A percentile compares a stretch with the other conserved stretches of the same genome.
These are phyloP conservation scores for Megamerina dolium DNA, from an alignment of 2,888 invertebrate genomes.

Conservation along the genomic window DNA sequence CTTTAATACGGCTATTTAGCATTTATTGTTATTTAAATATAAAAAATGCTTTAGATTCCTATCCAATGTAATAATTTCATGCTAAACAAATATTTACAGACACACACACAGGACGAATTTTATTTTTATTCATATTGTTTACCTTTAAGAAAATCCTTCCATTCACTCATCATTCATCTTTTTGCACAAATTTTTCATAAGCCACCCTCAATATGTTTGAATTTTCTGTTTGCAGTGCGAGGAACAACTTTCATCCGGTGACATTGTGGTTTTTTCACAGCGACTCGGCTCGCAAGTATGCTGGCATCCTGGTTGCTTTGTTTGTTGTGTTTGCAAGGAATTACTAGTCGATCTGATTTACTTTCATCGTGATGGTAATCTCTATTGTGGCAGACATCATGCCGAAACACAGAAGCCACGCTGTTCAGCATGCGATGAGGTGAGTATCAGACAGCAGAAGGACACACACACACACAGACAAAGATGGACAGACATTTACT, in stretches of 20 bases:
- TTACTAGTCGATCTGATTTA: constrained; percentile 95
- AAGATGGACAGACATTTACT: not conserved
- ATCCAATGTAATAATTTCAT: constrained; percentile 20
- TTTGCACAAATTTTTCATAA: too few relatives aligned
- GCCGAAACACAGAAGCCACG: constrained; percentile 94
- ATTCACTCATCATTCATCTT: too few relatives aligned
- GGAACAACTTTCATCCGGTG: constrained; percentile 75
- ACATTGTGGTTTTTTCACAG: constrained; percentile 86
- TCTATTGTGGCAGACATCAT: constrained; percentile 96
- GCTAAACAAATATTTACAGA: too few relatives aligned
- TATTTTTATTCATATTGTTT: too few relatives aligned
- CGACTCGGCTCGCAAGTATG: constrained; percentile 76
- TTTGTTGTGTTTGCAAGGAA: constrained; percentile 85
- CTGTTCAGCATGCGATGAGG: constrained; percentile 97
- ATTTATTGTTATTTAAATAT: constrained; percentile 43
- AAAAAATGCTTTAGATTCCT: constrained; percentile 35
- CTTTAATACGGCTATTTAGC: constrained; percentile 42
- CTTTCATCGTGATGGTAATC: constrained; percentile 82
- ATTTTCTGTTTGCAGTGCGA: constrained; percentile 63
- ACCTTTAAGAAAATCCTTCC: too few relatives aligned
- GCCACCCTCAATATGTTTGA: too few relatives aligned
- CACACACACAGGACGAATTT: too few relatives aligned
- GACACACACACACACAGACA: not conserved
- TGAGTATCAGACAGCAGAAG: too few relatives aligned
- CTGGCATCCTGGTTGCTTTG: constrained; percentile 96